Evolutionary conservation across 2,797 vertebrate genomes (phyloP).

Genomic region (Cirrhinus molitorella): DNA sequence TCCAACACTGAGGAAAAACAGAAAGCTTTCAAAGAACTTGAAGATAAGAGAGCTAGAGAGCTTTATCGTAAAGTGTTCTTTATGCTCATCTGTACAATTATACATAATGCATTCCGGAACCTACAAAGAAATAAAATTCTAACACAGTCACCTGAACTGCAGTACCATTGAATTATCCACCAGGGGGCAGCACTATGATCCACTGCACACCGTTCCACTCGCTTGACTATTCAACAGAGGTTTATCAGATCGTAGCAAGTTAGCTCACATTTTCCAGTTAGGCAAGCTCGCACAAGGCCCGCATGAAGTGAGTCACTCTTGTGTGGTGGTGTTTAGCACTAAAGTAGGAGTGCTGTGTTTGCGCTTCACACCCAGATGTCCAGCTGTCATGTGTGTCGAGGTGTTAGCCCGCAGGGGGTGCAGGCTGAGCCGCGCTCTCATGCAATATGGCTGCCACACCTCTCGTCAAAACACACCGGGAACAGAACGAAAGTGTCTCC

Average conservation of each 20-base stretch:
- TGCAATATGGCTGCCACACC: slow-evolving; percentile 46
- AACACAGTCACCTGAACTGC: not conserved
- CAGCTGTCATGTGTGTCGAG: slow-evolving; percentile 60
- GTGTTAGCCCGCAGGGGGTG: slow-evolving; percentile 54
- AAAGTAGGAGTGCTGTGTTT: slow-evolving; percentile 38
- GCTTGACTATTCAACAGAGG: not conserved
- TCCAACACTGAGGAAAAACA: not conserved
- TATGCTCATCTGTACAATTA: not conserved
- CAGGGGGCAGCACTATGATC: slow-evolving; percentile 45
- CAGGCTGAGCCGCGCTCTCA: slow-evolving; percentile 39
- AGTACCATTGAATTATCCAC: slow-evolving; percentile 17
- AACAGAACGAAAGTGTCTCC: slow-evolving; percentile 11
- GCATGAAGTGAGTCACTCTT: slow-evolving; percentile 32
- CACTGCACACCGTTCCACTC: not conserved
- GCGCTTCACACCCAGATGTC: slow-evolving; percentile 48
- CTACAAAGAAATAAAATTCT: not conserved
- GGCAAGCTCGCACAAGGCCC: slow-evolving; percentile 19
- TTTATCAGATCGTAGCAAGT: slow-evolving; percentile 18
- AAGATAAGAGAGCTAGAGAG: not conserved
- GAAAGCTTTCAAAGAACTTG: not conserved
- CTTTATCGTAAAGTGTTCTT: not conserved
- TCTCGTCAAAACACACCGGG: slow-evolving; percentile 50
- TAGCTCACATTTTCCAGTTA: not conserved
- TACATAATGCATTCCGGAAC: not conserved
- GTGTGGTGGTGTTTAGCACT: slow-evolving; percentile 30